Conservation (phyloP, 1,140 invertebrate species). For the Odontomachus brunneus region DNA sequence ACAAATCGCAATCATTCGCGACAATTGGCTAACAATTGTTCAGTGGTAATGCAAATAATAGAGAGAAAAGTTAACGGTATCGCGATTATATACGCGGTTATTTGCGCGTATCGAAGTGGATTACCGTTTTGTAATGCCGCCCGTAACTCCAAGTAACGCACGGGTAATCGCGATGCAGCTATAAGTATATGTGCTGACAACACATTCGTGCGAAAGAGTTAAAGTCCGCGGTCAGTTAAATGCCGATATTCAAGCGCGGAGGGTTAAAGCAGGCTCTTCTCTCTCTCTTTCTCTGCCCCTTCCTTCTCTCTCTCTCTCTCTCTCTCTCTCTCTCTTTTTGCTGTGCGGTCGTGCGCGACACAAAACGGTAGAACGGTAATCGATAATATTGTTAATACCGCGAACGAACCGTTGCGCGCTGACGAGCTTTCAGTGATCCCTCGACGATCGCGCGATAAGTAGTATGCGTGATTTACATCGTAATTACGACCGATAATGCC, state of each 20-base stretch:
- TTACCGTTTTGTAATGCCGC: slow-evolving; percentile 28
- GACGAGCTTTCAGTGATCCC: slow-evolving; percentile 25
- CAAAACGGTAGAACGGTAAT: slow-evolving; percentile 55
- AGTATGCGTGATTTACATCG: slow-evolving; percentile 15
- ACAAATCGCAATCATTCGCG: not conserved
- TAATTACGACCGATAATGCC: slow-evolving; percentile 34
- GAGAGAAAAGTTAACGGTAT: slow-evolving; percentile 42
- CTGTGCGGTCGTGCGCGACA: not conserved
- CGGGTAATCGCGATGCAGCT: slow-evolving; percentile 20
- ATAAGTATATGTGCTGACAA: not conserved
- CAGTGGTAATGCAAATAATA: slow-evolving; percentile 6
- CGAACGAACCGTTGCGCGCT: slow-evolving; percentile 24
- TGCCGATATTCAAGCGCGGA: slow-evolving; percentile 34
- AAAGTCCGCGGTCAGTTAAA: slow-evolving; percentile 49
- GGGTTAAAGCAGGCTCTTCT: slow-evolving; percentile 29
- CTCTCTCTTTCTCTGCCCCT: too few species aligned
- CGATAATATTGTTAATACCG: slow-evolving; percentile 44
- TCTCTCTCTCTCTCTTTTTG: too few species aligned
- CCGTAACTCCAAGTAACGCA: slow-evolving; percentile 18
- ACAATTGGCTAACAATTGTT: not conserved
- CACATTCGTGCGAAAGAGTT: slow-evolving; percentile 42
- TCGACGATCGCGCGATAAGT: slow-evolving; percentile 30
- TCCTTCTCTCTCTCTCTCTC: too few species aligned
- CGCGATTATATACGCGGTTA: not conserved
- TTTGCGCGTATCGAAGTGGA: slow-evolving; percentile 42